A percentile compares a stretch with the other conserved stretches of the same genome.
Evolutionary conservation across 1,140 invertebrate species (phyloP).

Genomic region (Platyscapa corneri): DNA sequence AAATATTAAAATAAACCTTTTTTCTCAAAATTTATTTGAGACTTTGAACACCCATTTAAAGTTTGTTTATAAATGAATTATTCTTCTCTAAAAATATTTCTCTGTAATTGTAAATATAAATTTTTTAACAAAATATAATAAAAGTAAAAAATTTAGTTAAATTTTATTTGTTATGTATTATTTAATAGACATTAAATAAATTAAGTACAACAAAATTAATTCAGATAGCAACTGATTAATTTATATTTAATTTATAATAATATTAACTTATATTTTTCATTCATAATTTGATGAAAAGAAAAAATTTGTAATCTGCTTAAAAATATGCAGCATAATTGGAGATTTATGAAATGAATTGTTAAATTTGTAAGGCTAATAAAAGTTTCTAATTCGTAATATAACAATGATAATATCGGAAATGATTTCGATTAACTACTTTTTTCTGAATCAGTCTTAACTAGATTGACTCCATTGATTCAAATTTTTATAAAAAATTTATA

Average conservation of each 20-base stretch:
- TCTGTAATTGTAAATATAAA: too few relatives aligned
- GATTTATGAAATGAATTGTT: not conserved
- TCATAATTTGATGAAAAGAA: too few relatives aligned
- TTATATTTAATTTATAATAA: too few relatives aligned
- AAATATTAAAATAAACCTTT: too few relatives aligned
- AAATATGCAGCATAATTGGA: too few relatives aligned
- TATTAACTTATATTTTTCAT: too few relatives aligned
- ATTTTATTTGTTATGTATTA: not conserved
- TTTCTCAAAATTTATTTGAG: too few relatives aligned
- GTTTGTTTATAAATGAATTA: too few relatives aligned
- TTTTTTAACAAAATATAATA: too few relatives aligned
- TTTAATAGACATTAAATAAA: not conserved
- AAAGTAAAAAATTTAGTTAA: not conserved
- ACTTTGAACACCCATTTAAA: too few relatives aligned
- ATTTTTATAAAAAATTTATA: not conserved
- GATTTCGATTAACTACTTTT: not conserved
- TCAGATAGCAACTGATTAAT: too few relatives aligned
- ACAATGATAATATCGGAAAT: not conserved
- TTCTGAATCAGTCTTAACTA: constrained; percentile 16
- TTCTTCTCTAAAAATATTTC: not conserved
- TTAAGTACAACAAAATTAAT: not conserved
- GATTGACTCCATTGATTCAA: constrained; percentile 10
- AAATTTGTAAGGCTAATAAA: constrained; percentile 13
- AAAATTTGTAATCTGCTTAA: too few relatives aligned
- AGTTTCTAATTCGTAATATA: constrained; percentile 4